Base-by-base conservation (phyloP, 2,797 vertebrate species). In the Smutsia gigantea region DNA sequence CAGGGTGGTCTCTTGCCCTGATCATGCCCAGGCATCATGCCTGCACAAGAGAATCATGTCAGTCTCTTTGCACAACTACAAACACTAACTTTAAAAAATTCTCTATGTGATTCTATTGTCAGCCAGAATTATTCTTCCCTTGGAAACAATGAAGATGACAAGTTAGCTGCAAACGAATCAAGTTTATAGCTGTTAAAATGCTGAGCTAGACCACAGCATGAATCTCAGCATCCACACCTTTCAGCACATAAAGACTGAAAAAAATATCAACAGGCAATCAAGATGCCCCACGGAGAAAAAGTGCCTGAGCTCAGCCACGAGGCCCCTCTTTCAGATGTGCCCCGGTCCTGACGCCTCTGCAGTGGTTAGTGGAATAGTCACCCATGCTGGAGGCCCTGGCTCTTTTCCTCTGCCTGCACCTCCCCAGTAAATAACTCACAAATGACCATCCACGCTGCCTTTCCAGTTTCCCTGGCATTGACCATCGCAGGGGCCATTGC, bases 81-180 rank as follows among this genome's bases (percentile, higher is more conserved):
- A 42, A 66, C 4, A 12, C 7, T 19, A 74, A 61, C 61, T 77
- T 61, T 23, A 0, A 42, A 53, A 63, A 68, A 72, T n/a, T 83
- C 37, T 59, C 57, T 23, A 10, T 10, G 51, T 19, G 81, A 92
- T 53, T 78, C 69, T 63, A 13, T 15, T 71, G 29, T 92, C 74
- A 57, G 77, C 34, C 63, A 42, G 49, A 82, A 94, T 51, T 46
- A 85, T 21, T 82, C 53, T 63, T 91, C 51, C 61, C 51, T 89
- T 75, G 49, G 49, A 29, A 78, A 91, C 39, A 91, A 51, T 11
- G 23, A 96, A 74, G 57, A 83, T 27, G 84, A 83, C 79, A 77
- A 27, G 34, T 78, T 68, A n/a, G 57, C 42, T 42, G 61, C 31
- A 53, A 25, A 19, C 69, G 49, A 59, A 81, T 51, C 25, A 10